Percentiles rank a stretch among this genome's conserved stretches.
These are phyloP conservation scores for Villa cingulata DNA, from an alignment of 2,888 invertebrate genomes.

Conservation along the genomic window DNA sequence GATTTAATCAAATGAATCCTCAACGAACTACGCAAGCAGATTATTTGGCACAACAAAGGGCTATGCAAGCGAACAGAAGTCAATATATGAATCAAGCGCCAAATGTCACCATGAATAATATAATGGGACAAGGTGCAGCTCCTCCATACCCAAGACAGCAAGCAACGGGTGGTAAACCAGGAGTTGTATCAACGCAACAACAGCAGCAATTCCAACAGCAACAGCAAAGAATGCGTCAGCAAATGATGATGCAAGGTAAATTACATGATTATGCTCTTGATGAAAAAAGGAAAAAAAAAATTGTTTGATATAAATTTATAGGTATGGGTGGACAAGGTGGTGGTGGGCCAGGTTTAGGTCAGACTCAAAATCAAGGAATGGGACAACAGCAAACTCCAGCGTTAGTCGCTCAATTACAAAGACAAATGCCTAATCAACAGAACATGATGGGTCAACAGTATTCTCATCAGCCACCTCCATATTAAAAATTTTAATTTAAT, in stretches of 20 bases:
- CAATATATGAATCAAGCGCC: constrained; percentile 49
- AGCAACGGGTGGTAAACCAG: constrained; percentile 28
- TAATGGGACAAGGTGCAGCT: constrained; percentile 48
- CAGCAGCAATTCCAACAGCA: constrained; percentile 31
- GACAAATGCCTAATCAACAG: constrained; percentile 40
- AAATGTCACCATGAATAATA: constrained; percentile 68
- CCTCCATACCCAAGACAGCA: constrained; percentile 60
- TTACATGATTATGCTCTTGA: background rate
- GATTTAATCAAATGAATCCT: constrained; percentile 32
- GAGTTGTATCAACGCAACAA: constrained; percentile 28
- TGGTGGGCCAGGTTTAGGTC: constrained; percentile 24
- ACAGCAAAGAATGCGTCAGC: constrained; percentile 58
- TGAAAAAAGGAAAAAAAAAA: constrained; percentile 12
- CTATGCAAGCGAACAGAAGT: constrained; percentile 27
- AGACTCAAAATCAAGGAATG: constrained; percentile 31
- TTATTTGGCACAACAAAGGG: constrained; percentile 28
- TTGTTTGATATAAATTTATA: constrained; percentile 18
- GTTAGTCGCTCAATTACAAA: constrained; percentile 50
- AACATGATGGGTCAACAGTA: constrained; percentile 33
- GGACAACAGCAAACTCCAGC: constrained; percentile 46
- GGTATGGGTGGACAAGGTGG: constrained; percentile 28
- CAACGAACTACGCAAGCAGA: constrained; percentile 31
- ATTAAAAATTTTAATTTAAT: constrained; percentile 16
- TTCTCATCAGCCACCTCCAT: constrained; percentile 37
- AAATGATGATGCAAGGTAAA: constrained; percentile 48